Conservation (phyloP, 2,797 vertebrate species). For the Rhabdophis nuchalis region DNA sequence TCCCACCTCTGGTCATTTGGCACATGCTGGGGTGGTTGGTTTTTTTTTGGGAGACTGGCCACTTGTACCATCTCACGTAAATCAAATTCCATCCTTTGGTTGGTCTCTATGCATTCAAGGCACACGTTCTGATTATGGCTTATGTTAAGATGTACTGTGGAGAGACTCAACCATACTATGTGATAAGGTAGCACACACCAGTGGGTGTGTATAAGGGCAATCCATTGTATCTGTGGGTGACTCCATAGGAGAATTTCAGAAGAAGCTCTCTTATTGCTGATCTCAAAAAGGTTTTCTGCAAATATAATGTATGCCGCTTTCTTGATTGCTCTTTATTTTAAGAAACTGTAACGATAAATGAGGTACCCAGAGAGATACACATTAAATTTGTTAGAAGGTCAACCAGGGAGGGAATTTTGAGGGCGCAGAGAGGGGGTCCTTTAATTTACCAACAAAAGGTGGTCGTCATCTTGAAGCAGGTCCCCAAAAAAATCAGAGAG, state of each 20-base stretch:
- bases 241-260: background rate
- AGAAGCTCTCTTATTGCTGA: background rate
- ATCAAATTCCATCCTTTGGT: background rate
- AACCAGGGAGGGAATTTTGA: too few relatives aligned
- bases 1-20: background rate
- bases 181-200: background rate
- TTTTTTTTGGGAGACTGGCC: background rate
- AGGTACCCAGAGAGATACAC: too few relatives aligned
- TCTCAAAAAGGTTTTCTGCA: background rate
- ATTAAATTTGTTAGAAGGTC: too few relatives aligned
- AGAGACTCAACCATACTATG: background rate
- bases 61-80: background rate
- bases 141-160: background rate
- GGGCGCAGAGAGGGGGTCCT: too few relatives aligned
- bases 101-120: background rate
- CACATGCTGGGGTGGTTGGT: background rate
- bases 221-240: background rate
- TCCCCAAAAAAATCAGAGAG: too few relatives aligned
- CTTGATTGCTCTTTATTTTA: conserved; percentile 30
- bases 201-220: background rate
- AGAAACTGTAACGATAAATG: conserved; percentile 18
- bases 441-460: too few relatives aligned
- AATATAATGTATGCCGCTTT: conserved; percentile 47
- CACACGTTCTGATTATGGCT: background rate
- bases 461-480: too few relatives aligned